A percentile compares a stretch with the other conserved stretches of the same genome.
phyloP scores from a whole-genome alignment of 2,888 invertebrate species.

The Acrocera orbiculus region DNA sequence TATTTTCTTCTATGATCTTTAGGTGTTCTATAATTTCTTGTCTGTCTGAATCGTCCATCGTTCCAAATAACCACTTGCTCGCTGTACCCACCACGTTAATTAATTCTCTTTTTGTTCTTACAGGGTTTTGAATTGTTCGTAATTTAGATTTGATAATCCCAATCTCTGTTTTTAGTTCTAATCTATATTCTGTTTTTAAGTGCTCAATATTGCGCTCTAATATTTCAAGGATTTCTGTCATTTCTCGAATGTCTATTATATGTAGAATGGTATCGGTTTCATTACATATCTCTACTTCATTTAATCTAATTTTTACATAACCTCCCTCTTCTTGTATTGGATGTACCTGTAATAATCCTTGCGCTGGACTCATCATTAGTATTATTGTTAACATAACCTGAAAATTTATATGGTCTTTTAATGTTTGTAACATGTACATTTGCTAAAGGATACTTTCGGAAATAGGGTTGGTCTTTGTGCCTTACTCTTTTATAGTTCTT shows the following conservation, averaged over 20 bases:
- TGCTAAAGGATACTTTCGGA: neutral
- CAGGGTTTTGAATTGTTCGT: neutral
- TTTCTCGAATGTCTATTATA: neutral
- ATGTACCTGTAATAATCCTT: neutral
- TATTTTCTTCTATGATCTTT: neutral
- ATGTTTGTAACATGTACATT: neutral
- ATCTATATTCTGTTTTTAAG: slow-evolving; percentile 1
- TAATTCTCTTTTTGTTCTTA: slow-evolving; percentile 3
- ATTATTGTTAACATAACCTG: neutral
- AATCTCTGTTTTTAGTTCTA: neutral
- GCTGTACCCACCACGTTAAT: slow-evolving; percentile 1
- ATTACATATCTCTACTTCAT: neutral
- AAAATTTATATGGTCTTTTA: slow-evolving; percentile 1
- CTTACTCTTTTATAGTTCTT: neutral
- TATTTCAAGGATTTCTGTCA: neutral
- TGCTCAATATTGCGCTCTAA: slow-evolving; percentile 3
- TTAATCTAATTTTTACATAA: neutral
- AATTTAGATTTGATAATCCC: slow-evolving; percentile 4
- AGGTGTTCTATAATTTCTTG: slow-evolving; percentile 3
- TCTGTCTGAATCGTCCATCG: slow-evolving; percentile 4
- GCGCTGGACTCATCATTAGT: neutral
- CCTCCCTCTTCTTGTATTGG: neutral
- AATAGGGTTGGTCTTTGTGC: neutral
- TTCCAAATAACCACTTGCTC: slow-evolving; percentile 2
- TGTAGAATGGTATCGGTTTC: neutral